phyloP scores from a whole-genome alignment of 92 coral and sea anemone genomes.

The Parazoanthus atlanticus region DNA sequence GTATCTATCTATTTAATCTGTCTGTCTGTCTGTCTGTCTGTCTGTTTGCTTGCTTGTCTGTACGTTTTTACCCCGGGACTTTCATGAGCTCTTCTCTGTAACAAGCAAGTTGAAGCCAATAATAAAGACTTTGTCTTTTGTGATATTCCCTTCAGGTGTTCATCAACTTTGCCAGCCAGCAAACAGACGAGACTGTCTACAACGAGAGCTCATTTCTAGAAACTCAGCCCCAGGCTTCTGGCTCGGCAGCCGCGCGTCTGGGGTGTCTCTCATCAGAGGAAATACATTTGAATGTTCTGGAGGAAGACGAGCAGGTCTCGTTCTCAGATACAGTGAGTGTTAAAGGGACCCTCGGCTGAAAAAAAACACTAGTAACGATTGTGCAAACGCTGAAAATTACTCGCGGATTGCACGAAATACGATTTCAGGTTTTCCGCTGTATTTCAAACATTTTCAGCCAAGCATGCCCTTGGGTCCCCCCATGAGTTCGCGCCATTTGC shows the following conservation, averaged over 20 bases:
- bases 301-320: slow-evolving; percentile 50
- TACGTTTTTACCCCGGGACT: background rate
- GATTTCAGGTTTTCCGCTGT: no score
- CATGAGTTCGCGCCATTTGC: no score
- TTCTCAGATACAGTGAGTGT: slow-evolving; percentile 32
- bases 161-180: slow-evolving; percentile 95
- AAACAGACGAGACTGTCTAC: slow-evolving; percentile 92
- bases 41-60: background rate
- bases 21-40: background rate
- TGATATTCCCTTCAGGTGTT: slow-evolving; percentile 73
- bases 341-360: background rate
- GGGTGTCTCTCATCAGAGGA: slow-evolving; percentile 68
- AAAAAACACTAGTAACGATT: no score
- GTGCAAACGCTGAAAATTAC: no score
- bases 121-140: background rate
- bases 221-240: background rate
- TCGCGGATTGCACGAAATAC: no score
- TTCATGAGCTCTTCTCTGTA: background rate
- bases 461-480: no score
- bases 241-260: slow-evolving; percentile 43
- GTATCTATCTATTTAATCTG: no score
- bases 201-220: slow-evolving; percentile 54
- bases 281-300: slow-evolving; percentile 68
- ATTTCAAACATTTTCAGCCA: no score
- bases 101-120: background rate